Evolutionary conservation across 30 jellyfish, hydroid and myxozoan species (phyloP).

Genomic region (Pelagia noctiluca): DNA sequence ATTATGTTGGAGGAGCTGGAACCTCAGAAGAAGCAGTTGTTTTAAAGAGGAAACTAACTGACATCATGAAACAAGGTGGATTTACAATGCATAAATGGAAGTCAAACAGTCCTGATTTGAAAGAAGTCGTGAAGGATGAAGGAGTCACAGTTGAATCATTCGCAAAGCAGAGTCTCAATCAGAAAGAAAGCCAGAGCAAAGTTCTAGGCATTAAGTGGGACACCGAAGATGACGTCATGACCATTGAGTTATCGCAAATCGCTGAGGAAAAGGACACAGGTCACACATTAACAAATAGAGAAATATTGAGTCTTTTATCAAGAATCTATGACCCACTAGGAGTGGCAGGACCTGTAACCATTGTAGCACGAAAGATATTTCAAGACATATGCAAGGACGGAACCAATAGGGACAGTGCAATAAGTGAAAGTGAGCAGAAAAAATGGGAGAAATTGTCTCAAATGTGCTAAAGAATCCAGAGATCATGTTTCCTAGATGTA

Average conservation of each 20-base stretch:
- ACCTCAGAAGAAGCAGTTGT: conserved; percentile 7
- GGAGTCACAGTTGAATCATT: conserved; percentile 23
- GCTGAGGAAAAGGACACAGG: conserved; percentile 2
- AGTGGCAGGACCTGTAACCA: conserved; percentile 1
- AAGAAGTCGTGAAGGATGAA: conserved; percentile 1
- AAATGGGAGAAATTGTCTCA: not conserved
- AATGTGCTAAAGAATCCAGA: conserved; percentile 15
- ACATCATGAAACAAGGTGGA: conserved; percentile 40
- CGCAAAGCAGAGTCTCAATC: conserved; percentile 46
- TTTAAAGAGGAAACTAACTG: conserved; percentile 28
- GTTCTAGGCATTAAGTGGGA: conserved; percentile 58
- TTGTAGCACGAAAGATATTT: not conserved
- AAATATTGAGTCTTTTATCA: not conserved
- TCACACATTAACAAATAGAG: not conserved
- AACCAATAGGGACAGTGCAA: not conserved
- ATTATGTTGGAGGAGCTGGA: conserved; percentile 39
- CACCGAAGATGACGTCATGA: conserved; percentile 32
- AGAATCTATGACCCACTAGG: conserved; percentile 2
- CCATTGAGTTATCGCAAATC: conserved; percentile 38
- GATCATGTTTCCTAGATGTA: conserved; percentile 25
- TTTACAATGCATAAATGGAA: conserved; percentile 33
- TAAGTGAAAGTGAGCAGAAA: conserved; percentile 3
- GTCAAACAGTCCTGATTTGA: conserved; percentile 19
- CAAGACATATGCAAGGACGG: conserved; percentile 3
- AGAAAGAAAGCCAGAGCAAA: conserved; percentile 26